Base-by-base conservation (phyloP, 2,797 vertebrate species). In the Gallinago nigripennis region DNA sequence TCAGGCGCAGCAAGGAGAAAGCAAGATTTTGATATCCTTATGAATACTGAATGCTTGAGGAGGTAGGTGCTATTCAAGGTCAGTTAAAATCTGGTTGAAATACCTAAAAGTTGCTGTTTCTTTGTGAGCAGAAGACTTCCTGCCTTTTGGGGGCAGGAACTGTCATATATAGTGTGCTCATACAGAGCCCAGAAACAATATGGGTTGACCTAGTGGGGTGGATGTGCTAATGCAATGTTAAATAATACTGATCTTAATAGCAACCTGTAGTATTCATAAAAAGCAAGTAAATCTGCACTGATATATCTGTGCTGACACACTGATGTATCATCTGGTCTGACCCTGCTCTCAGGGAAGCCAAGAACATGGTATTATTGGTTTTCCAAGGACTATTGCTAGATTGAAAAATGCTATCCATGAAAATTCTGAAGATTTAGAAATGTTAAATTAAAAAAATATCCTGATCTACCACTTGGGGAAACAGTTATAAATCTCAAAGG, bases 21-120 rank as follows among this genome's bases (percentile, higher is more conserved):
- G 69, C 72, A 94, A 72, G 88, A 92, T 93, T 92, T 92, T 95
- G 79, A 95, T 96, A 94, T 80, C 65, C 81, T 93, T 89, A 91
- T 69, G 84, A 93, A 96, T 95, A 93, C 68, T 72, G 93, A 95
- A 92, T 93, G 78, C 76, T 93, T 65, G 54, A 93, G 65, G 71
- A 94, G 65, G 35, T 60, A 84, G 91, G 58, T 87, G 63, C 66
- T 85, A 69, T 16, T 95, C 81, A 95, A 96, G 92, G 88, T 87
- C 86, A 86, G 43, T 87, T 90, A 92, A 82, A 92, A 87, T 89
- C 81, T 71, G 60, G 33, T 54, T 0, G 1, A 78, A 88, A 92
- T 57, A 83, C 78, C 86, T 80, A 88, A 80, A 93, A 94, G 71
- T 95, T 95, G 54, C 72, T 43, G n/a, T 58, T 94, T 81, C 81